Conservation (phyloP, 2,888 invertebrate genomes). For the Clanis bilineata region DNA sequence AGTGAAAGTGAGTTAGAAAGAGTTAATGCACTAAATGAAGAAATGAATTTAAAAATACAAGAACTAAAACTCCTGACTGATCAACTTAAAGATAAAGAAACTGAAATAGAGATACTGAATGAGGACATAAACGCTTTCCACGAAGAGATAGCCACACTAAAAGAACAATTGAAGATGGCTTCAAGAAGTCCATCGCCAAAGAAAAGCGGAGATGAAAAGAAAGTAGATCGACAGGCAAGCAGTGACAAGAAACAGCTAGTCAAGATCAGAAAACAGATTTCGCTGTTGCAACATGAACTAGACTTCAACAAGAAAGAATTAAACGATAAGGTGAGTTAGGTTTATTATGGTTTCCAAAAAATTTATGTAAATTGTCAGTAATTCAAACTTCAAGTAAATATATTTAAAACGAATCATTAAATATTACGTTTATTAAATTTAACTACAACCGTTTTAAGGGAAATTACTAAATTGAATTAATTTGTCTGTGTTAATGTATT, state of each 20-base stretch:
- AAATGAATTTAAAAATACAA: conserved; percentile 64
- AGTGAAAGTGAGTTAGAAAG: conserved; percentile 65
- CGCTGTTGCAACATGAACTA: conserved; percentile 68
- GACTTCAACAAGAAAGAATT: conserved; percentile 75
- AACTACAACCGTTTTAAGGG: too few relatives aligned
- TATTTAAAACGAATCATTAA: too few relatives aligned
- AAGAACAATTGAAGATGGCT: conserved; percentile 72
- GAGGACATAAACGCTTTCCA: conserved; percentile 78
- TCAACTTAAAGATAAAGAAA: conserved; percentile 76
- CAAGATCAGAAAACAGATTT: conserved; percentile 73
- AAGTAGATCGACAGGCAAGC: conserved; percentile 73
- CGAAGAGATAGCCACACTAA: conserved; percentile 72
- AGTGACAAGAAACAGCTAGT: conserved; percentile 83
- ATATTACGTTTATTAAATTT: too few relatives aligned
- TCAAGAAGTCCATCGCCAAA: conserved; percentile 82
- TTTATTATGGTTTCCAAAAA: not conserved
- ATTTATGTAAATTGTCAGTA: too few relatives aligned
- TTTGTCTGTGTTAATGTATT: too few relatives aligned
- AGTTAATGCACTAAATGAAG: conserved; percentile 62
- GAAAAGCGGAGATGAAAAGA: conserved; percentile 78
- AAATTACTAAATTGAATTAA: too few relatives aligned
- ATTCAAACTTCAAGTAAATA: too few relatives aligned
- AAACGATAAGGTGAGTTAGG: conserved; percentile 65
- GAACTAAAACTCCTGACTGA: conserved; percentile 68
- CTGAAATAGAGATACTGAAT: conserved; percentile 78